phyloP scores from a whole-genome alignment of 1,140 invertebrate genomes.

The Acromyrmex echinatior region DNA sequence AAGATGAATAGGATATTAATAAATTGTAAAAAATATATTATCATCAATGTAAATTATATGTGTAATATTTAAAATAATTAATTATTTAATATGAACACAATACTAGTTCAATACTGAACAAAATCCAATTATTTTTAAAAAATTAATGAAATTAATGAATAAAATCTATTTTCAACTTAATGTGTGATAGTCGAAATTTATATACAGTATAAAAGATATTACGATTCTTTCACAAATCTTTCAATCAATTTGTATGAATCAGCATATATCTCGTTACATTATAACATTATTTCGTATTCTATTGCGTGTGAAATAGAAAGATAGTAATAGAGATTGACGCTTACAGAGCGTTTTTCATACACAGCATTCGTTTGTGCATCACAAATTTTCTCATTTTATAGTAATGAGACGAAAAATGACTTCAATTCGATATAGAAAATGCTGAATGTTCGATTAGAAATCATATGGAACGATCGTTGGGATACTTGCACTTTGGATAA shows the following conservation, averaged over 20 bases:
- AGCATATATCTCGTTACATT: neutral
- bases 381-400: neutral
- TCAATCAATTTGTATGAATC: neutral
- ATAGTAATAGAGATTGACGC: neutral
- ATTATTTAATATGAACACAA: neutral
- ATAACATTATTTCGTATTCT: neutral
- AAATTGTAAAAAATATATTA: neutral
- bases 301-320: neutral
- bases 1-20: neutral
- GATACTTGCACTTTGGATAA: neutral
- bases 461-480: neutral
- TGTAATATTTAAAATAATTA: neutral
- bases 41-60: neutral
- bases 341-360: neutral
- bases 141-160: neutral
- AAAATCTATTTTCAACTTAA: neutral
- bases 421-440: neutral
- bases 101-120: no score
- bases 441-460: neutral
- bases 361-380: neutral
- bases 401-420: neutral
- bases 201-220: neutral
- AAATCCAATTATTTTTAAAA: neutral
- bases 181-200: neutral
- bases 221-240: neutral